A percentile compares a stretch with the other conserved stretches of the same genome.
Evolutionary conservation across 2,113 vertebrate genomes (phyloP).

Genomic region (Hiodon alosoides): DNA sequence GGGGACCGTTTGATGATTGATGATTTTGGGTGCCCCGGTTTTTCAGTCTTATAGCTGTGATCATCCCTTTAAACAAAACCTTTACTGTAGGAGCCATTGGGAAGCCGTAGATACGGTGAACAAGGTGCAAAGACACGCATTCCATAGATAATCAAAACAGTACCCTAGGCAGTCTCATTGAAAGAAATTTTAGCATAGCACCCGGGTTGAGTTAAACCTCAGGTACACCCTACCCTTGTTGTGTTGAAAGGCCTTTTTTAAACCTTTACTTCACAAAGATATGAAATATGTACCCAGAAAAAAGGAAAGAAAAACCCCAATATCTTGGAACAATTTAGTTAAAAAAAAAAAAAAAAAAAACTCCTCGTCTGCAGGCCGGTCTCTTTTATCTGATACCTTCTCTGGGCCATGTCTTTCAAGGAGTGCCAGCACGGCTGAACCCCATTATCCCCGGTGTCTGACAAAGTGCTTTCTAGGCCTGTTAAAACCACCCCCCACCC

Average conservation of each 20-base stretch:
- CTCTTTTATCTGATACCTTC: constrained; percentile 36
- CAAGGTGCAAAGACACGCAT: too few species aligned
- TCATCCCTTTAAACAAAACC: too few species aligned
- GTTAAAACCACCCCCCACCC: constrained; percentile 47
- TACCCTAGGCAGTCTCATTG: too few species aligned
- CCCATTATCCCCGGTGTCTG: constrained; percentile 45
- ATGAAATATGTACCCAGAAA: constrained; percentile 13
- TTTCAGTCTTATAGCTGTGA: too few species aligned
- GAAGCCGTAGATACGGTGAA: too few species aligned
- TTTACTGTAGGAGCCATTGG: too few species aligned
- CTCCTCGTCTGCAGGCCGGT: constrained; percentile 13
- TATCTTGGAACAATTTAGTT: not conserved
- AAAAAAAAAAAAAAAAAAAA: not conserved
- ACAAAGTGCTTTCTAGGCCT: constrained; percentile 28
- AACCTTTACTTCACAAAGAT: not conserved
- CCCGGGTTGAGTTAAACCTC: not conserved
- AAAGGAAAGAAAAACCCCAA: not conserved
- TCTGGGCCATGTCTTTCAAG: constrained; percentile 38
- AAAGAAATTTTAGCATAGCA: not conserved
- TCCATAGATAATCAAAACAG: too few species aligned
- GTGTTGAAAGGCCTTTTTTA: not conserved
- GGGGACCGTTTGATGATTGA: too few species aligned
- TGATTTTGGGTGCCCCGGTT: too few species aligned
- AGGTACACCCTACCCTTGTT: not conserved
- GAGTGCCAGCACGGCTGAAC: constrained; percentile 44